Percentiles rank a stretch among this genome's conserved stretches.
Evolutionary conservation across 2,113 vertebrate species (phyloP).

Genomic region (Nesoenas mayeri): DNA sequence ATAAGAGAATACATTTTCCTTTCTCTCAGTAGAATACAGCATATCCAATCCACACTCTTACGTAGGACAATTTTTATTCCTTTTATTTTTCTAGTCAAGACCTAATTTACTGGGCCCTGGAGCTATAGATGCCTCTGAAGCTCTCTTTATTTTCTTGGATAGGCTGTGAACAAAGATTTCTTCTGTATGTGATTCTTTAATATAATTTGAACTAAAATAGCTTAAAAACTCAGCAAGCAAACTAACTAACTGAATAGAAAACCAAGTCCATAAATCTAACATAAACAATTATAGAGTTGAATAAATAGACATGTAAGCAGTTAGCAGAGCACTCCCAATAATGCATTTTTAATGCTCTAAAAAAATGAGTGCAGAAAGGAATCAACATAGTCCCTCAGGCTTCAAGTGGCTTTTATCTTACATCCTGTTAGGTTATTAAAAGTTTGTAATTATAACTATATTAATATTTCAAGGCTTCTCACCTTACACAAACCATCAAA

Average conservation of each 20-base stretch:
- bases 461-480: slow-evolving; percentile 36
- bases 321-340: slow-evolving; percentile 26
- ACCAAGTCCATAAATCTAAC: slow-evolving; percentile 31
- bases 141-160: not conserved
- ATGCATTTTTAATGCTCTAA: slow-evolving; percentile 54
- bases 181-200: slow-evolving; percentile 8
- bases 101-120: slow-evolving; percentile 32
- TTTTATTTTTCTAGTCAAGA: slow-evolving; percentile 37
- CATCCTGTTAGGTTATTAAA: slow-evolving; percentile 41
- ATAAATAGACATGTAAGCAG: slow-evolving; percentile 33
- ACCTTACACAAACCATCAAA: not conserved
- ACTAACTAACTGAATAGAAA: slow-evolving; percentile 19
- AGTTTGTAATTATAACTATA: slow-evolving; percentile 35
- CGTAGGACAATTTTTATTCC: not conserved
- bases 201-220: slow-evolving; percentile 46
- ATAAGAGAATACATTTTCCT: not conserved
- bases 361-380: slow-evolving; percentile 17
- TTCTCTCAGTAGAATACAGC: not conserved
- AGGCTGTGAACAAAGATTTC: slow-evolving; percentile 27
- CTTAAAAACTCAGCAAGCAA: slow-evolving; percentile 15
- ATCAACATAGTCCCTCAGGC: slow-evolving; percentile 20
- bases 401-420: slow-evolving; percentile 48
- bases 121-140: slow-evolving; percentile 16
- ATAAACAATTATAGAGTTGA: slow-evolving; percentile 42
- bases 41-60: not conserved